Base-by-base conservation (phyloP, 2,888 invertebrate species). In the Celastrina argiolus region DNA sequence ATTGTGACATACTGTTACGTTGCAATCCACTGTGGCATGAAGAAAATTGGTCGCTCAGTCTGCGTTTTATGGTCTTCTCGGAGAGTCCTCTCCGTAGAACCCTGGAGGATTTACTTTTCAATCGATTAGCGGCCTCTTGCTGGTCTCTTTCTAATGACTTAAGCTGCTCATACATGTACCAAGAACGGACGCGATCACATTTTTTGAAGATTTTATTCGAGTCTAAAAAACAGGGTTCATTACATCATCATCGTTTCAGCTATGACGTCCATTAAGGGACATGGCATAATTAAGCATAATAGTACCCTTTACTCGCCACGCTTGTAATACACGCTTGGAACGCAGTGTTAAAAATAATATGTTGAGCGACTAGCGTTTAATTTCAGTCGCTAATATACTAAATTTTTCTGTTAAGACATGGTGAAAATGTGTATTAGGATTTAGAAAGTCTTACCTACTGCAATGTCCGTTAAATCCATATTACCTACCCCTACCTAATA, bases 121-220 rank as follows among this genome's bases (percentile, higher is more conserved):
- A 74, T 70, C 76, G 81, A 66, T 80, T 77, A 3, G 84, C 80
- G 6, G 87, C 88, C 66, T 88, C 82, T 39, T 83, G 71, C 72
- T 90, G 88, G 68, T 81, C 84, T 56, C 75, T 79, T 72, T 89
- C 88, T 1, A 91, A 74, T 1, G 88, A 82, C 74, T 86, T 90
- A 67, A 80, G 90, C 70, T 91, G 91, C 71, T 91, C 90, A 65
- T 88, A 88, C 58, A 88, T 71, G 70, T 89, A 91, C 91, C 91
- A 91, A 6, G 89, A 89, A 5, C 85, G 84, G 64, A 89, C 84
- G 10, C 87, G 79, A 61, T 79, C 77, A n/a, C 85, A 82, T 71
- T 84, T 88, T 72, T 79, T 83, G 65, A 78, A 68, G 69, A 78
- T 74, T 45, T 78, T 75, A 67, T 85, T 79, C 69, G 82, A 74